phyloP scores from a whole-genome alignment of 2,797 vertebrate genomes.

The Mionectes olivaceus region DNA sequence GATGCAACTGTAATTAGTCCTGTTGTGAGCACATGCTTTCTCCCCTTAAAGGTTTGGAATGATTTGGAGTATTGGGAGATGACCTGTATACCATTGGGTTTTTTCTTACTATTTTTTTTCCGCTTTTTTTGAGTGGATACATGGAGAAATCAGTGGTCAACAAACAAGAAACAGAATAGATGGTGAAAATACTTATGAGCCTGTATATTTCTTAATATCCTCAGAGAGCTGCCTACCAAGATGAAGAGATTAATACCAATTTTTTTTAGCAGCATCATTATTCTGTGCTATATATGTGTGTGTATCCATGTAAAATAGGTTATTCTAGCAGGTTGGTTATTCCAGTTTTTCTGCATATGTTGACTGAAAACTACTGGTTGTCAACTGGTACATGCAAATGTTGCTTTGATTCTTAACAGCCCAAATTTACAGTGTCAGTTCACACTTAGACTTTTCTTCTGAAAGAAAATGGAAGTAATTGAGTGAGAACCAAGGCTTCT shows the following conservation, averaged over 20 bases:
- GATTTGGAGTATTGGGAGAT: background rate
- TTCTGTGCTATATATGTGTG: background rate
- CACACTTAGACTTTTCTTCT: background rate
- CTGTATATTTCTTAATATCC: background rate
- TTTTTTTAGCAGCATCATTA: background rate
- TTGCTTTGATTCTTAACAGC: slow-evolving; percentile 15
- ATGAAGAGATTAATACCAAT: background rate
- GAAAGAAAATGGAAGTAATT: background rate
- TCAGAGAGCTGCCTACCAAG: background rate
- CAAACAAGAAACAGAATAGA: background rate
- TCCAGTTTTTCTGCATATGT: slow-evolving; percentile 2
- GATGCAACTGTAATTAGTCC: background rate
- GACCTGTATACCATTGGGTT: background rate
- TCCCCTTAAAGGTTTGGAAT: background rate
- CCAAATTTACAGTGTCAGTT: background rate
- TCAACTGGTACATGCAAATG: background rate
- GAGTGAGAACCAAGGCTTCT: background rate
- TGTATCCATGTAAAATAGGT: background rate
- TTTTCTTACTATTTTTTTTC: background rate
- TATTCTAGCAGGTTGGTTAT: background rate
- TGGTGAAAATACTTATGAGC: background rate
- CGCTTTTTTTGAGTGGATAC: background rate
- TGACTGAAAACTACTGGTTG: background rate
- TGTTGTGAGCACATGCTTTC: background rate
- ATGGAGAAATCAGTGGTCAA: background rate